Base-by-base conservation (phyloP, 1,140 invertebrate genomes). In the Oryzaephilus surinamensis region DNA sequence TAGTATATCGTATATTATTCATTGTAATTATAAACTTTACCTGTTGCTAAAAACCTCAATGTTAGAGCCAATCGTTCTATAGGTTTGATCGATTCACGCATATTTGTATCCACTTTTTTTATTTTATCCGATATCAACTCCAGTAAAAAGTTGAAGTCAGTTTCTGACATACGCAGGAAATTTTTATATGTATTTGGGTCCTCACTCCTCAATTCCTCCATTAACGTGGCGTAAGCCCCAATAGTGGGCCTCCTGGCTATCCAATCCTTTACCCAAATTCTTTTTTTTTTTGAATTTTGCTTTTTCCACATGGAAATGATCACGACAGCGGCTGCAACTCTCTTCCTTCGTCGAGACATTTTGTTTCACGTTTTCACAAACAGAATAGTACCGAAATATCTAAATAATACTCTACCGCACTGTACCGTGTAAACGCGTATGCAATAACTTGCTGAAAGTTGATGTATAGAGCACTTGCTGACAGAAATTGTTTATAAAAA, bases 231-330 rank as follows among this genome's bases (percentile, higher is more conserved):
- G 14, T 6, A 24, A 6, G 16, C 17, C 6, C 39, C 15, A 28
- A 17, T 8, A 11, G 6, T 34, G n/a, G 8, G n/a, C 17, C 32
- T 41, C 13, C 16, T 26, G 4, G 16, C 17, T 26, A 27, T 41
- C 24, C 18, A 35, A 8, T 27, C 39, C 6, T 27, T 26, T n/a
- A 41, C 28, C 30, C 29, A 40, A 23, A n/a, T 12, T 8, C 31
- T 40, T 41, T 14, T 41, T 35, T 41, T 34, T 17, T 11, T 41
- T 24, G 4, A 8, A 19, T 20, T 21, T 18, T 19, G 15, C 7
- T 23, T 31, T 23, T 10, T 11, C 13, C 8, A 12, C 2, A 30
- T 18, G 11, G 27, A n/a, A 30, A 39, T 30, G 15, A 39, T 13
- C 31, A 31, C 15, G 16, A 19, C 18, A 6, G 29, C 37, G 11